Base-by-base conservation (phyloP, 2,797 vertebrate genomes). In the Antrozous pallidus region DNA sequence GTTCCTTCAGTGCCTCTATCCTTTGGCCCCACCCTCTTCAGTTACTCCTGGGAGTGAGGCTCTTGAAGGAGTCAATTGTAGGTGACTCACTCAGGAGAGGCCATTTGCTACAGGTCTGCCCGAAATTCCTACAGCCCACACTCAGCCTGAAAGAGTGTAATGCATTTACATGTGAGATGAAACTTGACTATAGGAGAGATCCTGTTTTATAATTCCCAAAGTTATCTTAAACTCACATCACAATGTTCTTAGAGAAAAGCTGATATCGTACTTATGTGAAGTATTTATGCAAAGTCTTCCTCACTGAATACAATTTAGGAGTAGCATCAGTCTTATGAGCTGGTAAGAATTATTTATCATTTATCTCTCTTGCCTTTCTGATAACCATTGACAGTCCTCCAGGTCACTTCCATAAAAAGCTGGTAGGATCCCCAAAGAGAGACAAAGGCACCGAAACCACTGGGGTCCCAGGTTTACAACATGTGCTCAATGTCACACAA, bases 401-500 rank as follows among this genome's bases (percentile, higher is more conserved):
- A 65, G 71, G 58, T 16, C 31, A 69, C 40, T 70, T 87, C 69
- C 86, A 20, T 40, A 58, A 71, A 14, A 73, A 51, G 18, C 18
- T 40, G 42, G 36, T 20, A 51, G 71, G n/a, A 61, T 8, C 40
- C 38, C 69, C 70, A n/a, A 31, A 42, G 31, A 92, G 5, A 78
- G 63, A 54, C 84, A 61, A 95, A 75, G 63, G n/a, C 45, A 63
- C 13, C 22, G 5, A 4, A 71, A 49, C 33, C 33, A 47, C 18
- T 24, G 12, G 7, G 33, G 33, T 47, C 89, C 54, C 79, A 54
- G 65, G 56, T 31, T 89, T 28, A 65, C 11, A 56, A 45, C 33
- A 80, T 92, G 80, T 38, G 26, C 84, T 69, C 42, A 45, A 93
- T 86, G 86, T 93, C 97, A 96, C 92, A 90, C 87, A 85, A 77